phyloP scores from a whole-genome alignment of 2,888 invertebrate genomes.

The Lymantria dispar region DNA sequence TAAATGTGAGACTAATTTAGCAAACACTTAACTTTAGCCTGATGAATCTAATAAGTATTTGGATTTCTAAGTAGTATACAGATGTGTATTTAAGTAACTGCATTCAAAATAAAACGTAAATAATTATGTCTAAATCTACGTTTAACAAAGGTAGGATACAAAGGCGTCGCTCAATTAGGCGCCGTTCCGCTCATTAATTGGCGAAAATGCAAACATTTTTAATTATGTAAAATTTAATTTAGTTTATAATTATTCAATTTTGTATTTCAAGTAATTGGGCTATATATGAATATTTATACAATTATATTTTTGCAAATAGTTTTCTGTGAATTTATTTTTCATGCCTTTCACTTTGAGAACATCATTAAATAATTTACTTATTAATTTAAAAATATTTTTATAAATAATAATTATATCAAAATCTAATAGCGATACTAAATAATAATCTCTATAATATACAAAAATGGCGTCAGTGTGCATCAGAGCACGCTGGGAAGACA shows the following conservation, averaged over 20 bases:
- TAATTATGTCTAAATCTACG: too few species aligned
- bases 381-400: not conserved
- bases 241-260: not conserved
- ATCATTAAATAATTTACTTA: not conserved
- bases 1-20: too few species aligned
- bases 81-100: too few species aligned
- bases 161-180: not conserved
- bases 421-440: constrained; percentile 31
- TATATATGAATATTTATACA: not conserved
- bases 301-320: not conserved
- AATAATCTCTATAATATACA: constrained; percentile 45
- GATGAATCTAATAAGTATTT: too few species aligned
- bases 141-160: too few species aligned
- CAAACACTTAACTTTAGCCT: too few species aligned
- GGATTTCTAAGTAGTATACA: too few species aligned
- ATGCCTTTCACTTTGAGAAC: not conserved
- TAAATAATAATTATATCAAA: constrained; percentile 8
- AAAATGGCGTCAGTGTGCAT: constrained; percentile 48
- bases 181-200: not conserved
- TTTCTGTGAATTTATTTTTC: not conserved
- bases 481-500: constrained; percentile 64
- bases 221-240: not conserved
- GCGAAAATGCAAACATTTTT: not conserved
- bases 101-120: too few species aligned
- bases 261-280: not conserved